Evolutionary conservation across 2,797 vertebrate species (phyloP).

Genomic region (Nannoperca australis): DNA sequence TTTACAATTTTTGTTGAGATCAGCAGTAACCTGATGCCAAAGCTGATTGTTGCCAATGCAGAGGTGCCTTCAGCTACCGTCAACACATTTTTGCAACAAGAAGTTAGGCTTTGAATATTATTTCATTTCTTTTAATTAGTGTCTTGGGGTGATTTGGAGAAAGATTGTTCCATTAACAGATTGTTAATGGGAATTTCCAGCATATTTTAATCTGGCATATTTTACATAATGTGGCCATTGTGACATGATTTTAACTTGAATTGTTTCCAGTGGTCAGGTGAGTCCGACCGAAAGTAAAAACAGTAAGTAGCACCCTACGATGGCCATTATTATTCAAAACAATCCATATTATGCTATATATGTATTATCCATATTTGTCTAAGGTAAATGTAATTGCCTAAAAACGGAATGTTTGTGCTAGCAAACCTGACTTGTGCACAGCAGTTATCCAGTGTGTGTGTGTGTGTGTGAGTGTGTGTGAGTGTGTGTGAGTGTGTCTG

Average conservation of each 20-base stretch:
- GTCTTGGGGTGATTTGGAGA: not conserved
- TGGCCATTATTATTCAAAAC: not conserved
- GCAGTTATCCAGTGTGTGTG: not conserved
- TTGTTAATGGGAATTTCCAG: not conserved
- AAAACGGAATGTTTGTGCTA: not conserved
- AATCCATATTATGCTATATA: no score
- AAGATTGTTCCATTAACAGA: slow-evolving; percentile 3
- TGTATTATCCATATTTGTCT: not conserved
- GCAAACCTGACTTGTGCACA: slow-evolving; percentile 1
- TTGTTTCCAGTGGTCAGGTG: not conserved
- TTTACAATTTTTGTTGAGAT: not conserved
- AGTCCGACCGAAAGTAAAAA: not conserved
- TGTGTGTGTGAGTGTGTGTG: not conserved
- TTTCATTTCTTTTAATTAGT: not conserved
- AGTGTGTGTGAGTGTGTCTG: not conserved
- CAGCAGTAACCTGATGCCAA: not conserved
- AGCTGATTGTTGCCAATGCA: not conserved
- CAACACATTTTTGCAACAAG: not conserved
- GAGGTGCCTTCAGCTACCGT: not conserved
- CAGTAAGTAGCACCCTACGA: not conserved
- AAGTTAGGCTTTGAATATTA: slow-evolving; percentile 2
- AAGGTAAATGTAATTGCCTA: not conserved
- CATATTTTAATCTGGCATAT: not conserved
- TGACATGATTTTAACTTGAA: not conserved
- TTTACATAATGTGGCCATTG: not conserved